These are phyloP conservation scores for Nymphalis urticae DNA, from an alignment of 2,888 invertebrate species.

Conservation along the genomic window DNA sequence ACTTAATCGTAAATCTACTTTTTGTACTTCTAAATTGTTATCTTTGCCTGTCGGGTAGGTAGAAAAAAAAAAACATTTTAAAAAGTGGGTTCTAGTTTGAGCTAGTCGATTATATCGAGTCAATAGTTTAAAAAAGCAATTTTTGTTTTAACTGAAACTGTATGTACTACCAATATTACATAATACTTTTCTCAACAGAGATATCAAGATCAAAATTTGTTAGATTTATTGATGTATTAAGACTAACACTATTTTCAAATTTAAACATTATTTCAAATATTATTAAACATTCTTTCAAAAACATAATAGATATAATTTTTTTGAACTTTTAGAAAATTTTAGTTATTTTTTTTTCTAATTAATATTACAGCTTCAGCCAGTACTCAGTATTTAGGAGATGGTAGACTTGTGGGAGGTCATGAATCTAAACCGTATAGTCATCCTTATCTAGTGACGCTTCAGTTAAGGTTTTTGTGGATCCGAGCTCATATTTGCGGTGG, in stretches of 20 bases:
- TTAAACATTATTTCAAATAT: no score
- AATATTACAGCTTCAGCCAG: conserved; percentile 25
- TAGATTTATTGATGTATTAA: no score
- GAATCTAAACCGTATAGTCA: conserved; percentile 66
- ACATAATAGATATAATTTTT: no score
- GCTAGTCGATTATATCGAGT: no score
- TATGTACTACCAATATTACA: no score
- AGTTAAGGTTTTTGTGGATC: conserved; percentile 62
- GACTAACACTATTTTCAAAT: no score
- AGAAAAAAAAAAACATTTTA: neutral
- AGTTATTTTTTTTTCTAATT: neutral
- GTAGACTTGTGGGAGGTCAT: conserved; percentile 66
- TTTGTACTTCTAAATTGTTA: conserved; percentile 44
- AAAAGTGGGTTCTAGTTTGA: no score
- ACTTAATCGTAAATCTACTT: conserved; percentile 42
- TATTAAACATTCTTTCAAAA: no score
- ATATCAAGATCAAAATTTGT: no score
- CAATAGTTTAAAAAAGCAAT: neutral
- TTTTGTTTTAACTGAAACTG: no score
- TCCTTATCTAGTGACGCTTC: conserved; percentile 75
- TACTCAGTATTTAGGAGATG: conserved; percentile 31
- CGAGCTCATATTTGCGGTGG: conserved; percentile 71
- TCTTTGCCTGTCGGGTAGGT: conserved; percentile 39
- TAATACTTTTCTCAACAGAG: no score
- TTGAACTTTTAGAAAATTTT: no score